These are phyloP conservation scores for Ceratothoa steindachneri DNA, from an alignment of 2,888 invertebrate genomes.

Conservation along the genomic window DNA sequence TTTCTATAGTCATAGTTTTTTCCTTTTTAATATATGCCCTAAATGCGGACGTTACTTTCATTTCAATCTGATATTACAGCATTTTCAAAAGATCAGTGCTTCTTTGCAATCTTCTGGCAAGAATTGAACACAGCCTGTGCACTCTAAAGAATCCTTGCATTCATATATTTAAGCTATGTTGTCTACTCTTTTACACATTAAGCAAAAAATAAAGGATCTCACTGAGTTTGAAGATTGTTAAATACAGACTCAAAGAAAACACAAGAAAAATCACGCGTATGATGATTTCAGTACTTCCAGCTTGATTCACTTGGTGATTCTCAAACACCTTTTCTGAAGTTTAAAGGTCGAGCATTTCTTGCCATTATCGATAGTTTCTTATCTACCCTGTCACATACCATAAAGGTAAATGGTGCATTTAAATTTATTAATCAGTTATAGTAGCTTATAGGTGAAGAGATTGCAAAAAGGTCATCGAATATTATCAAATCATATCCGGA, in stretches of 20 bases:
- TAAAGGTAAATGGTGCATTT: not conserved
- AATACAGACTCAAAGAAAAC: not conserved
- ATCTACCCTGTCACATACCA: not conserved
- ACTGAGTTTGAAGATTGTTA: not conserved
- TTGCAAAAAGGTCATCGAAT: not conserved
- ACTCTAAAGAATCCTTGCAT: not conserved
- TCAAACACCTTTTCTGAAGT: not conserved
- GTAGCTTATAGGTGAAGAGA: not conserved
- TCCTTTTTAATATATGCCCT: no score
- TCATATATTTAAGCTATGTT: not conserved
- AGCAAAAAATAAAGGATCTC: not conserved
- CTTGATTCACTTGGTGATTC: not conserved
- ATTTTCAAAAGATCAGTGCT: not conserved
- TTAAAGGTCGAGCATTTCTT: not conserved
- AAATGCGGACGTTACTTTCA: no score
- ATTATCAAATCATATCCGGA: no score
- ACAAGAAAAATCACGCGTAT: not conserved
- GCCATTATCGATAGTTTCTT: not conserved
- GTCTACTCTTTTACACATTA: not conserved
- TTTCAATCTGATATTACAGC: conserved; percentile 2
- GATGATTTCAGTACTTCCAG: not conserved
- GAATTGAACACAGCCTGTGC: not conserved
- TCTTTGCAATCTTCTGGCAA: not conserved
- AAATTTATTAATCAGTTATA: not conserved
- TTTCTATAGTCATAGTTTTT: no score